These are phyloP conservation scores for Drosophila eohydei DNA, from an alignment of 2,888 invertebrate genomes.

Conservation along the genomic window DNA sequence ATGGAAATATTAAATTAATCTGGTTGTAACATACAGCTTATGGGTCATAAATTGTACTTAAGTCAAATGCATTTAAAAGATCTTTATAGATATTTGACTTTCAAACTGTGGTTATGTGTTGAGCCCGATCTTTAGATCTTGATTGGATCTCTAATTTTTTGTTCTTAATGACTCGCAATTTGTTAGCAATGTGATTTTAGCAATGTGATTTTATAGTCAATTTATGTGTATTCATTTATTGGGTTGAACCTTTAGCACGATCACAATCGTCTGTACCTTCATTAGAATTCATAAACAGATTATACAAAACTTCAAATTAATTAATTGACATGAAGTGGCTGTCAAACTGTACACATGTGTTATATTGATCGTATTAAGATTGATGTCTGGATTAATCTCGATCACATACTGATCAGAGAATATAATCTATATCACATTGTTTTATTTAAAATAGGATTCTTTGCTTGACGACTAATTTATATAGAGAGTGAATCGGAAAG, in stretches of 20 bases:
- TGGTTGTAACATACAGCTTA: too few relatives aligned
- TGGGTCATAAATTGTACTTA: too few relatives aligned
- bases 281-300: not conserved
- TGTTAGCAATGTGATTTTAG: not conserved
- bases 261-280: not conserved
- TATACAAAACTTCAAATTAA: not conserved
- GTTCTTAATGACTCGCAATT: not conserved
- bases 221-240: not conserved
- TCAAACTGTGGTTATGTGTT: too few relatives aligned
- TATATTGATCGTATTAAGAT: not conserved
- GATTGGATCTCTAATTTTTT: not conserved
- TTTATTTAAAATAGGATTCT: not conserved
- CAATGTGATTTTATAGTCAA: not conserved
- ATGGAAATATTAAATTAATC: not conserved
- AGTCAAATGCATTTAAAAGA: too few relatives aligned
- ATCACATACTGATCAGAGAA: not conserved
- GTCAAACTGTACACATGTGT: not conserved
- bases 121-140: too few relatives aligned
- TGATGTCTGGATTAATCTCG: not conserved
- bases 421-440: too few relatives aligned
- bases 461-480: slow-evolving; percentile 14
- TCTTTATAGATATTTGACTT: too few relatives aligned
- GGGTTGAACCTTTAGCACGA: not conserved
- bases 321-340: not conserved
- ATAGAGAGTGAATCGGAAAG: not conserved